Evolutionary conservation across 2,888 invertebrate genomes (phyloP).

Genomic region (Thymelicus lineola): DNA sequence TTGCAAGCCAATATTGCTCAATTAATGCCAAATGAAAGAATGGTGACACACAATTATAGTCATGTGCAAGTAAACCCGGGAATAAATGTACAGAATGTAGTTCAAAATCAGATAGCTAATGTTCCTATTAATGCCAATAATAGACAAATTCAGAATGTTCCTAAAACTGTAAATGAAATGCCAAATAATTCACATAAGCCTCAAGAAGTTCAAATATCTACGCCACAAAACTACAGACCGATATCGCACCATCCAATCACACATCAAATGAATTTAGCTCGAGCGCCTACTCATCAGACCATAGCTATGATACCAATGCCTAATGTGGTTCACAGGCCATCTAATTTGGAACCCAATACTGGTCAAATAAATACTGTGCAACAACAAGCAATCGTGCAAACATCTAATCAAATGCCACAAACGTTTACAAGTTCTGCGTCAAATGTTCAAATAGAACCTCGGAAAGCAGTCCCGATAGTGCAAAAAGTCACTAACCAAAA

Average conservation of each 20-base stretch:
- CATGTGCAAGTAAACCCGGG: conserved; percentile 40
- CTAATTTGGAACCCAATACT: conserved; percentile 23
- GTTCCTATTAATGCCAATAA: conserved; percentile 37
- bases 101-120: conserved; percentile 41
- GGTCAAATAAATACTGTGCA: conserved; percentile 17
- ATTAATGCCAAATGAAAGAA: conserved; percentile 42
- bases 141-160: conserved; percentile 42
- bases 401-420: conserved; percentile 6
- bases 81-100: conserved; percentile 38
- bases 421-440: conserved; percentile 17
- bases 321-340: conserved; percentile 30
- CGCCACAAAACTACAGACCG: conserved; percentile 41
- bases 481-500: conserved; percentile 20
- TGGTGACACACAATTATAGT: conserved; percentile 41
- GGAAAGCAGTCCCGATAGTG: conserved; percentile 18
- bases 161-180: conserved; percentile 54
- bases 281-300: conserved; percentile 17
- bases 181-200: conserved; percentile 42
- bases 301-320: conserved; percentile 33
- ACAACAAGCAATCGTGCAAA: conserved; percentile 24
- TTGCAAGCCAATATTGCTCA: conserved; percentile 40
- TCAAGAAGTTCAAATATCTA: conserved; percentile 39
- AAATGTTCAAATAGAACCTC: conserved; percentile 20
- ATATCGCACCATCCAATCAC: conserved; percentile 33
- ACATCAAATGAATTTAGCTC: conserved; percentile 20